phyloP scores from a whole-genome alignment of 2,888 invertebrate species.

The Ferdinandea cuprea region DNA sequence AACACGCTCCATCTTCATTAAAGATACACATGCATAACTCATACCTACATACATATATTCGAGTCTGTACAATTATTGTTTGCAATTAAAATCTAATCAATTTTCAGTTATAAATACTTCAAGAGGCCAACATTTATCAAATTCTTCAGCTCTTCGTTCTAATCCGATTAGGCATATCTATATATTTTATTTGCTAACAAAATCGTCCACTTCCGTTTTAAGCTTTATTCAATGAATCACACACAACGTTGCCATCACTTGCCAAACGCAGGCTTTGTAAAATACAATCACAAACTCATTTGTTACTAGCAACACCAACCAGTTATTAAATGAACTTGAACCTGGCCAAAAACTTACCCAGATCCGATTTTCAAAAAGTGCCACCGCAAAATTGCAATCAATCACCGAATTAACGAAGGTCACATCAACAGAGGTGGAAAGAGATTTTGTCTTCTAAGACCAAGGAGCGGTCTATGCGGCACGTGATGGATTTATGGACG shows the following conservation, averaged over 20 bases:
- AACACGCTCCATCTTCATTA: too few species aligned
- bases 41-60: too few species aligned
- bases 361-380: conserved; percentile 2
- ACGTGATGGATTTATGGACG: conserved; percentile 21
- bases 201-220: conserved; percentile 24
- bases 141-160: not conserved
- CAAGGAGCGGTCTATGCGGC: conserved; percentile 26
- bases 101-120: not conserved
- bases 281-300: conserved; percentile 24
- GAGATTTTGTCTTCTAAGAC: not conserved
- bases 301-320: conserved; percentile 31
- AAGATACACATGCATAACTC: too few species aligned
- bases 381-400: conserved; percentile 17
- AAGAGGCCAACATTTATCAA: conserved; percentile 2
- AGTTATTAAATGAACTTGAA: conserved; percentile 45
- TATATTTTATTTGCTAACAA: not conserved
- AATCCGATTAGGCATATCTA: conserved; percentile 32
- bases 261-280: not conserved
- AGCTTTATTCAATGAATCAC: conserved; percentile 23
- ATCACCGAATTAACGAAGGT: conserved; percentile 29
- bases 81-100: not conserved
- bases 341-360: conserved; percentile 17
- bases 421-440: not conserved
- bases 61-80: too few species aligned
- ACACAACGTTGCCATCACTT: too few species aligned